Percentiles rank a stretch among this genome's conserved stretches.
phyloP scores from a whole-genome alignment of 2,113 vertebrate genomes.

The Pelusios castaneus region DNA sequence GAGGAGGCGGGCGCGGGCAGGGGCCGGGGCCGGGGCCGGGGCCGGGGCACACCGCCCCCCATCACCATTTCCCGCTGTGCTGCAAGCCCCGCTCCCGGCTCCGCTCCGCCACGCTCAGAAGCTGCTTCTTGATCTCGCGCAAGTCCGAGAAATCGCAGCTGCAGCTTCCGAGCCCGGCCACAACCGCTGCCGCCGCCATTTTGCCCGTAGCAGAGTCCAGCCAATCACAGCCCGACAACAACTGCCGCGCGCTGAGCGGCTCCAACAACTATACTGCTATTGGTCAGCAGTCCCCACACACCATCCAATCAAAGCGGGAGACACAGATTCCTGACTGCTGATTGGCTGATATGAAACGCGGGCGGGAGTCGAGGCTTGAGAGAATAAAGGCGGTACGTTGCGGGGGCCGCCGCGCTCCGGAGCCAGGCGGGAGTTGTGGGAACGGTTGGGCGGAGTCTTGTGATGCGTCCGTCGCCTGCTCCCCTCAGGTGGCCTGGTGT shows the following conservation, averaged over 20 bases:
- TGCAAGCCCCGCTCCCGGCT: conserved; percentile 93
- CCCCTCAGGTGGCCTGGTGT: too few species aligned
- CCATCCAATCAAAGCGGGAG: conserved; percentile 16
- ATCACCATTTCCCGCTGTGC: conserved; percentile 97
- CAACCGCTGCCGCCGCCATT: conserved; percentile 79
- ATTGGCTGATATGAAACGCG: too few species aligned
- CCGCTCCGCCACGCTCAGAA: conserved; percentile 88
- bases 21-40: too few species aligned
- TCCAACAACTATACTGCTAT: not conserved
- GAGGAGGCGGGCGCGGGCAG: too few species aligned
- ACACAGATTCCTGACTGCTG: fast-evolving
- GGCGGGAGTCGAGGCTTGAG: too few species aligned
- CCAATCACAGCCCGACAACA: not conserved
- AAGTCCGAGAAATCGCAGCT: conserved; percentile 86
- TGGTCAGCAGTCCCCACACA: not conserved
- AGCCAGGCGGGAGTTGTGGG: too few species aligned
- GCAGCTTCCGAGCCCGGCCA: not conserved
- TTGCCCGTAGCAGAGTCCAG: not conserved
- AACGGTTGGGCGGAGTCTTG: too few species aligned
- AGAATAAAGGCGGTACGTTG: too few species aligned
- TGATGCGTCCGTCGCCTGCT: too few species aligned
- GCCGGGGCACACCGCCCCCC: too few species aligned
- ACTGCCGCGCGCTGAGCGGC: fast-evolving
- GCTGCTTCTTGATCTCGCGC: conserved; percentile 91
- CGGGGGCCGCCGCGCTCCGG: too few species aligned